phyloP scores from a whole-genome alignment of 2,888 invertebrate species.

The Tigriopus californicus region DNA sequence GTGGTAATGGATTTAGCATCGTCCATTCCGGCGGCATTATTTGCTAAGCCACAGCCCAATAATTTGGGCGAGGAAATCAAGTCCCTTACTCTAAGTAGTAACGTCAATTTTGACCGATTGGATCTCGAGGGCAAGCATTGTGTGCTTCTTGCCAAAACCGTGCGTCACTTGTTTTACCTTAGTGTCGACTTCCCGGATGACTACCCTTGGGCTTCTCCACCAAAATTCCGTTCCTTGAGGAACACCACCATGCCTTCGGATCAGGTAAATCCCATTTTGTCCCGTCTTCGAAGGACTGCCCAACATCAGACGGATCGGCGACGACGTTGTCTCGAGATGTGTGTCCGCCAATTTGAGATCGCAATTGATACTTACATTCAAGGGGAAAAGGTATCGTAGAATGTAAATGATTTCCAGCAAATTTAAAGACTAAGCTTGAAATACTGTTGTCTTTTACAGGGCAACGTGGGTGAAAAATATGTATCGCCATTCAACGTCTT shows the following conservation, averaged over 20 bases:
- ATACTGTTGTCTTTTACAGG: no score
- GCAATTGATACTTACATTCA: slow-evolving; percentile 19
- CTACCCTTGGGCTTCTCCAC: not conserved
- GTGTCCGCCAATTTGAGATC: slow-evolving; percentile 48
- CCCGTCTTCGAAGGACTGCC: slow-evolving; percentile 29
- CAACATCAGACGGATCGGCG: slow-evolving; percentile 64
- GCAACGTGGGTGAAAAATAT: not conserved
- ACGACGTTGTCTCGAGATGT: slow-evolving; percentile 67
- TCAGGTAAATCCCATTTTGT: slow-evolving; percentile 28
- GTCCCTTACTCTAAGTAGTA: no score
- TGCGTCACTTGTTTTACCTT: not conserved
- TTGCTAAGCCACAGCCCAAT: no score
- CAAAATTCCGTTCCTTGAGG: not conserved
- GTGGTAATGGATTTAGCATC: no score
- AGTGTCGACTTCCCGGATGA: not conserved
- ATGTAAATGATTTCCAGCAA: no score
- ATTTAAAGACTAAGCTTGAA: no score
- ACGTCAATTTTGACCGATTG: not conserved
- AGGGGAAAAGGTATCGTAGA: no score
- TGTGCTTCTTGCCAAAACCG: not conserved
- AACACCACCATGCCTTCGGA: not conserved
- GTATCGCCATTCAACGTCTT: not conserved
- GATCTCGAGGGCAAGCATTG: not conserved
- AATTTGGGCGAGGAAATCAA: no score
- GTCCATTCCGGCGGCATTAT: no score